phyloP scores from a whole-genome alignment of 2,888 invertebrate species.

The Prosopocoilus inquinatus region DNA sequence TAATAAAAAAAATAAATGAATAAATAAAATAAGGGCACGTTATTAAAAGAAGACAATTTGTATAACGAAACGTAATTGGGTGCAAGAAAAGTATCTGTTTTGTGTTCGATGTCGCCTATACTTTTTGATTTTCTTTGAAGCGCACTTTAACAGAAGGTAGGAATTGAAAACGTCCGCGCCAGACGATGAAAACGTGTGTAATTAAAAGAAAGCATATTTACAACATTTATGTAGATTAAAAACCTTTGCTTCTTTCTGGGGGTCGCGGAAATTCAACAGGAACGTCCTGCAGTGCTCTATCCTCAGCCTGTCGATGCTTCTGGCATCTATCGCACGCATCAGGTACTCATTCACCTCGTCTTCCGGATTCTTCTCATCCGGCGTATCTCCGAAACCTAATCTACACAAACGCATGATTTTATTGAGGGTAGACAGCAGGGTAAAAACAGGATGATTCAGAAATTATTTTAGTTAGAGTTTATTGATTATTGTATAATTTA shows the following conservation, averaged over 20 bases:
- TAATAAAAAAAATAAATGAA: too few relatives aligned
- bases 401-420: conserved; percentile 47
- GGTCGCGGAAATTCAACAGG: conserved; percentile 80
- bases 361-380: conserved; percentile 77
- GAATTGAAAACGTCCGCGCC: too few relatives aligned
- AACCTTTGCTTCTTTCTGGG: conserved; percentile 79
- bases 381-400: conserved; percentile 68
- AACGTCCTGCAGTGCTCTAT: conserved; percentile 86
- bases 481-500: too few relatives aligned
- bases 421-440: conserved; percentile 3
- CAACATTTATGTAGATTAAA: conserved; percentile 21
- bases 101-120: not conserved
- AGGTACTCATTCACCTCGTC: conserved; percentile 96
- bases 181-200: conserved; percentile 2
- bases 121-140: too few relatives aligned
- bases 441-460: too few relatives aligned
- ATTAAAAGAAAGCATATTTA: conserved; percentile 23
- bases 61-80: not conserved
- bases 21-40: too few relatives aligned
- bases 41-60: too few relatives aligned
- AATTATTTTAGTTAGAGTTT: too few relatives aligned
- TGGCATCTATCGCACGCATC: conserved; percentile 92
- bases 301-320: conserved; percentile 85
- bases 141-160: too few relatives aligned
- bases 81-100: conserved; percentile 6